Evolutionary conservation across 2,888 invertebrate genomes (phyloP).

Genomic region (Zaprionus obscuricornis): DNA sequence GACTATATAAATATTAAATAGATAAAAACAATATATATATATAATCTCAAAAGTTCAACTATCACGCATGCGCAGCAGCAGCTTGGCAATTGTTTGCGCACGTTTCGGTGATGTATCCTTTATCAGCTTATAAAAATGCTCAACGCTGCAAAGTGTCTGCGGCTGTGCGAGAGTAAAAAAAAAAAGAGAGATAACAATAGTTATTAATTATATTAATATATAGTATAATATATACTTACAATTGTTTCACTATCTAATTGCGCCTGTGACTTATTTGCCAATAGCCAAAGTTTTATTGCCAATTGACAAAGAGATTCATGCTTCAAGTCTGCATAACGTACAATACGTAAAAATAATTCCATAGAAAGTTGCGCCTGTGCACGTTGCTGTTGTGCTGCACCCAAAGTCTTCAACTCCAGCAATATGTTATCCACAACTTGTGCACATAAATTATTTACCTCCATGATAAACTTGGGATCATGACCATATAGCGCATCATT

Average conservation of each 20-base stretch:
- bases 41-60: slow-evolving; percentile 47
- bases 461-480: slow-evolving; percentile 92
- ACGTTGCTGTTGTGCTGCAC: slow-evolving; percentile 87
- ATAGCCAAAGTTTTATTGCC: slow-evolving; percentile 92
- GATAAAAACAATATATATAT: slow-evolving; percentile 5
- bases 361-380: slow-evolving; percentile 90
- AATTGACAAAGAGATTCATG: slow-evolving; percentile 87
- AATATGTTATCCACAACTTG: slow-evolving; percentile 91
- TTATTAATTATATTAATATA: background rate
- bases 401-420: slow-evolving; percentile 87
- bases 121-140: slow-evolving; percentile 65
- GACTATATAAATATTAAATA: too few species aligned
- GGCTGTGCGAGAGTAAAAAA: too few species aligned
- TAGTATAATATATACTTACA: slow-evolving; percentile 47
- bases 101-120: slow-evolving; percentile 60
- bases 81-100: slow-evolving; percentile 61
- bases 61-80: slow-evolving; percentile 66
- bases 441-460: slow-evolving; percentile 90
- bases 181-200: background rate
- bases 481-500: slow-evolving; percentile 96
- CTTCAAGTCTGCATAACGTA: slow-evolving; percentile 87
- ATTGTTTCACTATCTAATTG: slow-evolving; percentile 85
- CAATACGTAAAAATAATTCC: slow-evolving; percentile 89
- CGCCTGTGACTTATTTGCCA: slow-evolving; percentile 87
- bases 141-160: slow-evolving; percentile 69